phyloP scores from a whole-genome alignment of 2,797 vertebrate species.

The Nothura maculosa region DNA sequence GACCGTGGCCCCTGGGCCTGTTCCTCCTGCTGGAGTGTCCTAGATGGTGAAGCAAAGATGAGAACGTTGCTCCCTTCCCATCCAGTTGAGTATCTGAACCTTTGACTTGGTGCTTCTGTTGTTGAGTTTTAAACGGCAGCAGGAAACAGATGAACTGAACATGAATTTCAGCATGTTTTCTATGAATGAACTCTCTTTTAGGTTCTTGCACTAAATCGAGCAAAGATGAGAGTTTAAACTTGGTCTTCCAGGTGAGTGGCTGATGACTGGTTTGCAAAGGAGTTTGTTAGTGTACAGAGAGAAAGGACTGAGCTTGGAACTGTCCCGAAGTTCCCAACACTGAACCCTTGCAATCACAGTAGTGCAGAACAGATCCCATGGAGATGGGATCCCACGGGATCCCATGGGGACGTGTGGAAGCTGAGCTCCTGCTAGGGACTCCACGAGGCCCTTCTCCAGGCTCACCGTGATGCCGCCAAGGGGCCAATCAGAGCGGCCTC shows the following conservation, averaged over 20 bases:
- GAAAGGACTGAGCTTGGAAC: not conserved
- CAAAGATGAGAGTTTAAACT: not conserved
- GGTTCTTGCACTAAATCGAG: not conserved
- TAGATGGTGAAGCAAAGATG: not conserved
- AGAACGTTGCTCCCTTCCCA: not conserved
- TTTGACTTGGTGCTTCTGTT: accelerated
- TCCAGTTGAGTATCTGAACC: not conserved
- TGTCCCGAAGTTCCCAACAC: not conserved
- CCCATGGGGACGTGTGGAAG: accelerated
- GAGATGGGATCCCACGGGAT: no score
- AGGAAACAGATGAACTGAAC: not conserved
- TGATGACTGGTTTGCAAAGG: no score
- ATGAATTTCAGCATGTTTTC: not conserved
- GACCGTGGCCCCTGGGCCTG: not conserved
- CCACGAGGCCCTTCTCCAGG: accelerated
- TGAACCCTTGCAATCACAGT: not conserved
- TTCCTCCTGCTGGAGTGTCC: not conserved
- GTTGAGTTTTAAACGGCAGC: not conserved
- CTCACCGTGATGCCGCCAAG: accelerated
- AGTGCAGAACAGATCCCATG: not conserved
- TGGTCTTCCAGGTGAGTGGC: no score
- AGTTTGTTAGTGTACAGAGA: not conserved
- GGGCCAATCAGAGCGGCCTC: not conserved
- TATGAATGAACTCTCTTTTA: not conserved
- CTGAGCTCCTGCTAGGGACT: accelerated